A percentile compares a stretch with the other conserved stretches of the same genome.
phyloP scores from a whole-genome alignment of 2,797 vertebrate species.

The Enoplosus armatus region DNA sequence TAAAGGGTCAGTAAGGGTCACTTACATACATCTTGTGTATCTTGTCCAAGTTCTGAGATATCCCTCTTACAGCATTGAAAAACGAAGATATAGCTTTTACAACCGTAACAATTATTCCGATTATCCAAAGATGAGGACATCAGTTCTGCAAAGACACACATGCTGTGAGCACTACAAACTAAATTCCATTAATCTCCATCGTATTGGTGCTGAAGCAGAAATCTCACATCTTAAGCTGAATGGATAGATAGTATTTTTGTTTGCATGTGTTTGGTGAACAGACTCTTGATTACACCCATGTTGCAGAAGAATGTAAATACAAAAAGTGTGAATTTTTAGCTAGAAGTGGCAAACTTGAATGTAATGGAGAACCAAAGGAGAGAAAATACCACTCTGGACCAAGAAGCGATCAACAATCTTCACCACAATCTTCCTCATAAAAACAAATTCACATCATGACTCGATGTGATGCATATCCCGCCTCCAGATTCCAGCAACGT shows the following conservation, averaged over 20 bases:
- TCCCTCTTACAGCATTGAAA: too few relatives aligned
- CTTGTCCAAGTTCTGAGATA: neutral
- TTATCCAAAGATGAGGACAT: neutral
- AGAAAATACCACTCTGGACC: neutral
- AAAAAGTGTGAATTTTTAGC: neutral
- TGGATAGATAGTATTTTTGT: neutral
- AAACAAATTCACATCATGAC: conserved; percentile 31
- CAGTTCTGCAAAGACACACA: neutral
- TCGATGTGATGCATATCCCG: conserved; percentile 15
- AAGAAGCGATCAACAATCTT: conserved; percentile 16
- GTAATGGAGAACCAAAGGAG: neutral
- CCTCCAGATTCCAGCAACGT: conserved; percentile 24
- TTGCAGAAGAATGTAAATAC: neutral
- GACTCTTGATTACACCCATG: neutral
- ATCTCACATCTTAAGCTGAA: neutral
- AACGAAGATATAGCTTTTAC: neutral
- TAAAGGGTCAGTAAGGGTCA: too few relatives aligned
- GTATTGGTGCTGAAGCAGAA: neutral
- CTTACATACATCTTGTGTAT: neutral
- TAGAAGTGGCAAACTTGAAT: neutral
- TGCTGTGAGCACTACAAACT: neutral
- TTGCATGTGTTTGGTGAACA: neutral
- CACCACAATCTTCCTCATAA: conserved; percentile 8
- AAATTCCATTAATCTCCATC: neutral
- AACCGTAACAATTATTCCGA: neutral